These are phyloP conservation scores for Hemiprocne comata DNA, from an alignment of 2,113 vertebrate species.

Conservation along the genomic window DNA sequence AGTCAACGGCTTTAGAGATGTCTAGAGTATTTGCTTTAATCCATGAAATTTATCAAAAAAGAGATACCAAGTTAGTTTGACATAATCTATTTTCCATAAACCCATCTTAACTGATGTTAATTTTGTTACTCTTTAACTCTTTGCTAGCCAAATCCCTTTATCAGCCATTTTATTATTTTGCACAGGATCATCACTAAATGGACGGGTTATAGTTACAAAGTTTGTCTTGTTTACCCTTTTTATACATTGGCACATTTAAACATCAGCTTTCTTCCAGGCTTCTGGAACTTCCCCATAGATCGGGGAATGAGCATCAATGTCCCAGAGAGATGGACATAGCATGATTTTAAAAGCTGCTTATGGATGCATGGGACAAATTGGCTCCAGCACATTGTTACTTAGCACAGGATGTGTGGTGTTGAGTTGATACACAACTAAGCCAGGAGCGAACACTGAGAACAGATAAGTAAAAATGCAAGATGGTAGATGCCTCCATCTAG, in stretches of 20 bases:
- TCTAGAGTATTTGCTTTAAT: slow-evolving; percentile 19
- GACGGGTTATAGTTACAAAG: background rate
- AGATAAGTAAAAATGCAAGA: background rate
- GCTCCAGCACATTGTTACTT: background rate
- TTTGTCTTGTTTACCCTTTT: slow-evolving; percentile 32
- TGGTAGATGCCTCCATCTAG: background rate
- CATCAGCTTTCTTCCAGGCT: background rate
- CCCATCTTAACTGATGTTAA: slow-evolving; percentile 12
- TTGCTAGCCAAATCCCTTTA: slow-evolving; percentile 30
- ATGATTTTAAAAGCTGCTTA: background rate
- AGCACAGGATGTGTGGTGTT: background rate
- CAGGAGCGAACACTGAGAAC: background rate
- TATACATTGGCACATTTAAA: background rate
- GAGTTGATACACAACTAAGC: background rate
- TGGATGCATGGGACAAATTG: background rate
- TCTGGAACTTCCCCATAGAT: background rate
- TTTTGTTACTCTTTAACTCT: slow-evolving; percentile 54
- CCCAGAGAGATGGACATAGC: background rate
- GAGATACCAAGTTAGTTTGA: slow-evolving; percentile 13
- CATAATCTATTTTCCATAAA: slow-evolving; percentile 29
- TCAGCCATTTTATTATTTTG: slow-evolving; percentile 26
- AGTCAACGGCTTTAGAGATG: background rate
- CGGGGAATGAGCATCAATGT: background rate
- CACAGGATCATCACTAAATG: background rate
- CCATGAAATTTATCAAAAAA: slow-evolving; percentile 32